Evolutionary conservation across 1,140 invertebrate species (phyloP), one percentile per base, ranked within the genome.

Genomic region (Drosophila athabasca): DNA sequence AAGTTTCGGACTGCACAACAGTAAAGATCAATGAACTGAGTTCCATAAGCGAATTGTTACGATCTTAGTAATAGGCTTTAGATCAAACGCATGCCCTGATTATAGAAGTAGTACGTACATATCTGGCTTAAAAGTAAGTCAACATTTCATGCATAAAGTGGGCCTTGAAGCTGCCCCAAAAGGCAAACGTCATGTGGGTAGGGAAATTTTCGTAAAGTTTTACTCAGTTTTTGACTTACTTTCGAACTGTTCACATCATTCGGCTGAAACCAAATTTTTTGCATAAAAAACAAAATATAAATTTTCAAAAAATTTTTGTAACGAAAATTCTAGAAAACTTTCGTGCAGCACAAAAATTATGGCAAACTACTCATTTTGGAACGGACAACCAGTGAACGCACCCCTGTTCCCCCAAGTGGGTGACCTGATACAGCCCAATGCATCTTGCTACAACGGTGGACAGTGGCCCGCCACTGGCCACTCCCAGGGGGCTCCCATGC

Each of bases 351-450:
- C 24, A 11, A 8, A 29, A 8, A 74, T 19, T 19, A 19, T 74
- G 71, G 58, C 50, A 45, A 73, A 73, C 53, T 73, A 45, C 43
- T 48, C 70, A 13, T 75, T 66, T 70, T 75, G 70, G 72, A 75
- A 75, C 39, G 71, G 71, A 15, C 69, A 74, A 19, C 60, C 71
- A 2, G 19, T 74, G 22, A 74, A 73, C 43, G 52, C 52, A 4
- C 19, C 52, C 9, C 48, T 73, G 1, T 74, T 65, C 26, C 71
- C 71, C 1, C 69, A 73, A 39, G 73, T 73, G 69, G 71, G 71
- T 0, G 53, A 74, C 17, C 31, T 55, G 13, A 46, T 46, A 68
- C 67, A 62, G 39, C 51, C 46, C 6, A 52, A 29, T n/a, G 41
- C 41, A 39, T 26, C 26, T 7, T 19, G 51, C 31, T 53, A 53